Evolutionary conservation across 23 tunicate species (phyloP).

Genomic region (Ciona savignyi): DNA sequence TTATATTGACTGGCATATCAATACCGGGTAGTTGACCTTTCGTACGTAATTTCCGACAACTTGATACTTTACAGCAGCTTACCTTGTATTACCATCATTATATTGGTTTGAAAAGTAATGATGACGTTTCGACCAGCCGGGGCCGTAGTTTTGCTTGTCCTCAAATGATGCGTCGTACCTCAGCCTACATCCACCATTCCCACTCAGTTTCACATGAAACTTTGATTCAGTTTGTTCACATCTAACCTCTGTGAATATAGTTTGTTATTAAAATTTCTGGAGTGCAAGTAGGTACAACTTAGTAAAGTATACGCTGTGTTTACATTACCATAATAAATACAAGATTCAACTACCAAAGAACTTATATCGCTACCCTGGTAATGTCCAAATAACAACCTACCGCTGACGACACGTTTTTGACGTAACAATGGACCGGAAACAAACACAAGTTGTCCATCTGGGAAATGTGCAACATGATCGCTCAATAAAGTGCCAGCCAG

Average conservation of each 20-base stretch:
- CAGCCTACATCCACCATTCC: background rate
- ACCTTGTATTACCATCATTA: background rate
- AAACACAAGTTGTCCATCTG: conserved; percentile 20
- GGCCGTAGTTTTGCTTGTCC: background rate
- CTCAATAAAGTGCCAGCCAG: conserved; percentile 16
- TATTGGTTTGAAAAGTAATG: background rate
- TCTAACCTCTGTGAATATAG: background rate
- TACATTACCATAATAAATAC: too few species aligned
- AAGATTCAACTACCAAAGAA: background rate
- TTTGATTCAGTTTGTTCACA: background rate
- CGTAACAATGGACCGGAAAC: conserved; percentile 23
- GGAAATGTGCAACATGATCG: conserved; percentile 11
- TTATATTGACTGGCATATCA: too few species aligned
- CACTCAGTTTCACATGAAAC: background rate
- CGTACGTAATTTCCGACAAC: too few species aligned
- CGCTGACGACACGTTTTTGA: conserved; percentile 29
- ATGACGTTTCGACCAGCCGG: background rate
- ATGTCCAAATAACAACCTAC: too few species aligned
- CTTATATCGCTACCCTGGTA: too few species aligned
- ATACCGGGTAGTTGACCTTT: too few species aligned
- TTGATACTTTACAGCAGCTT: too few species aligned
- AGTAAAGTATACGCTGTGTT: too few species aligned
- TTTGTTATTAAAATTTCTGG: too few species aligned
- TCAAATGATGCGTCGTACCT: background rate
- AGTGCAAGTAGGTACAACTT: too few species aligned